These are phyloP conservation scores for Caenorhabditis panamensis DNA, from an alignment of 2,888 invertebrate species.

Conservation along the genomic window DNA sequence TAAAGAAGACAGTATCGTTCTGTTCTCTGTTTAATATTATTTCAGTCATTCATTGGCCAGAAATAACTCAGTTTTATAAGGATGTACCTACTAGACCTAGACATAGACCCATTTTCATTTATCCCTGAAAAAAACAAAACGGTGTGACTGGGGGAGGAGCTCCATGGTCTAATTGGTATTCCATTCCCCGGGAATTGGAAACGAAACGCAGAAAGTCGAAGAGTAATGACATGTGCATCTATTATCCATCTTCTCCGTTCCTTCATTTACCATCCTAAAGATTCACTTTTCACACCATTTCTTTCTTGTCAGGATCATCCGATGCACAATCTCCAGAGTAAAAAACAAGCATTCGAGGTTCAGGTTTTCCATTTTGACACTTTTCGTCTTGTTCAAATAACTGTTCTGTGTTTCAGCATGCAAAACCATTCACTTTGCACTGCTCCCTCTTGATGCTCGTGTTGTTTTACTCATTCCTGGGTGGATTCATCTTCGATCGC, in stretches of 20 bases:
- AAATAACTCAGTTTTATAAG: neutral
- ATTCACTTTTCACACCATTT: conserved; percentile 19
- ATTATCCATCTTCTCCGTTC: conserved; percentile 27
- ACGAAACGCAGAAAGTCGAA: conserved; percentile 23
- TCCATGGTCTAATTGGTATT: conserved; percentile 27
- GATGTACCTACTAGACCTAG: neutral
- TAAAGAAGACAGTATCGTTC: no score
- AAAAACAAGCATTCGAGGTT: conserved; percentile 64
- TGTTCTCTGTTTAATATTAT: no score
- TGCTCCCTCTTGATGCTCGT: conserved; percentile 76
- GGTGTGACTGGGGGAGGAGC: neutral
- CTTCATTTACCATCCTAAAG: conserved; percentile 13
- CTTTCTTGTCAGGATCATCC: conserved; percentile 38
- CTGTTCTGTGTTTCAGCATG: conserved; percentile 68
- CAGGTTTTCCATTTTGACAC: conserved; percentile 38
- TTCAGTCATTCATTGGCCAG: neutral
- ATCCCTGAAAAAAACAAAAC: neutral
- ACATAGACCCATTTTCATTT: neutral
- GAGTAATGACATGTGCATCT: conserved; percentile 47
- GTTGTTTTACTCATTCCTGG: conserved; percentile 76
- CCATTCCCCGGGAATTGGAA: conserved; percentile 12
- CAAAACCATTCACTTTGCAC: conserved; percentile 79
- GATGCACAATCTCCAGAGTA: conserved; percentile 67
- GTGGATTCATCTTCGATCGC: conserved; percentile 77
- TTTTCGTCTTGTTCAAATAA: neutral